These are phyloP conservation scores for Hipparchia sbordonii DNA, from an alignment of 2,888 invertebrate genomes.

Conservation along the genomic window DNA sequence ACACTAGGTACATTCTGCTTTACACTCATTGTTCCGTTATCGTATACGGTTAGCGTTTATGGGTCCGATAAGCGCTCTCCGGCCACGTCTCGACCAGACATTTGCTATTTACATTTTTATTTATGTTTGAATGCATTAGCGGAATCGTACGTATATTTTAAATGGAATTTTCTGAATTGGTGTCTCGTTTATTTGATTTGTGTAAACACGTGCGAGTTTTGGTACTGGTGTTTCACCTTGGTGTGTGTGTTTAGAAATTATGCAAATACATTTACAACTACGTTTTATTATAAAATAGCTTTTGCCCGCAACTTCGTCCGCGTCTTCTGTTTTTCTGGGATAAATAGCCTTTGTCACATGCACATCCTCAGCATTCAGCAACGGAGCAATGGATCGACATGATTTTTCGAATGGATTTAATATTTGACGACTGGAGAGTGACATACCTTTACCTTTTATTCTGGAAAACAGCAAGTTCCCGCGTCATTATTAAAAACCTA, in stretches of 20 bases:
- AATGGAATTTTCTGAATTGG: constrained; percentile 15
- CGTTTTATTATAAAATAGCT: too few species aligned
- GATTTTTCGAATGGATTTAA: too few species aligned
- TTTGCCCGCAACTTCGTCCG: too few species aligned
- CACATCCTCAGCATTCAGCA: too few species aligned
- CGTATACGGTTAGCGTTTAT: constrained; percentile 73
- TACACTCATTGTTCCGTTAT: constrained; percentile 80
- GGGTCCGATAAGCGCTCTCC: constrained; percentile 65
- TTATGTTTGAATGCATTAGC: constrained; percentile 36
- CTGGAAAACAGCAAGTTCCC: too few species aligned
- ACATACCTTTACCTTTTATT: too few species aligned
- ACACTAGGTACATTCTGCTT: constrained; percentile 59
- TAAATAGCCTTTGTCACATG: too few species aligned
- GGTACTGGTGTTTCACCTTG: not conserved
- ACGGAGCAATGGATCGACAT: too few species aligned
- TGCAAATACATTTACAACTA: not conserved
- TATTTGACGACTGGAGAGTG: too few species aligned
- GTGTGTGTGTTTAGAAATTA: constrained; percentile 10
- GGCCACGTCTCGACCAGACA: constrained; percentile 37
- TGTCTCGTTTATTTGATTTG: constrained; percentile 17
- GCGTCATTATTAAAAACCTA: too few species aligned
- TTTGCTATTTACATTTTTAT: constrained; percentile 41
- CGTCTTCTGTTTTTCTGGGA: too few species aligned
- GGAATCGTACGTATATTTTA: constrained; percentile 30
- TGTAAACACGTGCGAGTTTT: constrained; percentile 21